These are phyloP conservation scores for Drosophila anomalata DNA, from an alignment of 2,888 invertebrate genomes.

Conservation along the genomic window DNA sequence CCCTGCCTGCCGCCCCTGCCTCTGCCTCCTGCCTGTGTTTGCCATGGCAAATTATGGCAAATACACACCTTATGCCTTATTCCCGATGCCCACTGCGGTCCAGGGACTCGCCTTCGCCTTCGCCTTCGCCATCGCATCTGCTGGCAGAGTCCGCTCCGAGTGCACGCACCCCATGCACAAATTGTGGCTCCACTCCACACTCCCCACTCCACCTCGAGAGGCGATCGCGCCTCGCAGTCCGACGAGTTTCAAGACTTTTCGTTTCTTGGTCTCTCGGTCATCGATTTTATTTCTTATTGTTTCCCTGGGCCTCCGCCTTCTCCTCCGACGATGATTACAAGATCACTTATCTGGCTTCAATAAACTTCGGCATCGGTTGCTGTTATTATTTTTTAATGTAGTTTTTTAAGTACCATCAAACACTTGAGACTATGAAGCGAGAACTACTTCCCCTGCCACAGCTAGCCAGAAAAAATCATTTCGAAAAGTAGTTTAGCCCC, in stretches of 20 bases:
- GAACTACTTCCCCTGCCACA: constrained; percentile 41
- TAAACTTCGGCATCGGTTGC: constrained; percentile 64
- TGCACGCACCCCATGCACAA: constrained; percentile 30
- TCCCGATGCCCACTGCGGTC: constrained; percentile 27
- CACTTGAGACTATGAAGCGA: constrained; percentile 76
- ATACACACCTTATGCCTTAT: constrained; percentile 76
- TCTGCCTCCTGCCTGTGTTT: constrained; percentile 61
- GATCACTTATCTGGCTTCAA: constrained; percentile 77
- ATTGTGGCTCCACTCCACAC: constrained; percentile 1
- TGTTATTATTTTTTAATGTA: constrained; percentile 78
- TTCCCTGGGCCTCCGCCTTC: constrained; percentile 39
- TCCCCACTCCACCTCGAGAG: neutral
- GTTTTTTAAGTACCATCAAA: constrained; percentile 77
- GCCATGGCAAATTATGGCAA: constrained; percentile 81
- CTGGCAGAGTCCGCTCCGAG: constrained; percentile 25
- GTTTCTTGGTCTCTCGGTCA: constrained; percentile 51
- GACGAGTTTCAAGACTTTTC: constrained; percentile 56
- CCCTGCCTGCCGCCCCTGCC: constrained; percentile 12
- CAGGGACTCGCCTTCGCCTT: constrained; percentile 21
- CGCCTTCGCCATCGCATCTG: constrained; percentile 8
- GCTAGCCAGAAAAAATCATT: constrained; percentile 49
- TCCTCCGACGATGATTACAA: constrained; percentile 66
- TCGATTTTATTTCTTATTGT: constrained; percentile 72
- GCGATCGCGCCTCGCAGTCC: constrained; percentile 23
- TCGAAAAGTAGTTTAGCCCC: constrained; percentile 55